phyloP scores from a whole-genome alignment of 2,888 invertebrate species.

The Drosophila cognata region DNA sequence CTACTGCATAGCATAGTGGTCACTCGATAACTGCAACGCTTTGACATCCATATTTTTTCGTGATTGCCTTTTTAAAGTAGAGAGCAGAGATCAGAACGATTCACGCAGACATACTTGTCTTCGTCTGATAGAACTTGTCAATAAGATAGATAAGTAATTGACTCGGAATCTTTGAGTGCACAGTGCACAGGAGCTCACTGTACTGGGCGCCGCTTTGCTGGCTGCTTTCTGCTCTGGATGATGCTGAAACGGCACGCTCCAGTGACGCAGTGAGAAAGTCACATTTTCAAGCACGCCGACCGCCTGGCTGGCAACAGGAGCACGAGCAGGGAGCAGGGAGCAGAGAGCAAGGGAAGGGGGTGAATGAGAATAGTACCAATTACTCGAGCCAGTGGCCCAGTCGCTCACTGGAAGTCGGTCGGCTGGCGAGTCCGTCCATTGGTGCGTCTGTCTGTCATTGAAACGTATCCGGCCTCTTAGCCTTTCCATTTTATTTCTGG shows the following conservation, averaged over 20 bases:
- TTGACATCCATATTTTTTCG: not conserved
- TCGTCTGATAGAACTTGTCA: not conserved
- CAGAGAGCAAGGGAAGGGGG: not conserved
- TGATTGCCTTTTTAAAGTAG: not conserved
- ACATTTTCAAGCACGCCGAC: slow-evolving; percentile 57
- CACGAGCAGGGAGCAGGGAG: not conserved
- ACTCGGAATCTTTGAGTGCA: not conserved
- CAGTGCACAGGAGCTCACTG: not conserved
- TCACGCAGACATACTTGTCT: not conserved
- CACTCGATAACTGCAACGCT: not conserved
- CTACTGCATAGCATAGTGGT: not conserved
- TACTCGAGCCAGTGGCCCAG: slow-evolving; percentile 72
- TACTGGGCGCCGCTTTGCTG: slow-evolving; percentile 8
- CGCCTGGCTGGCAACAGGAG: slow-evolving; percentile 35
- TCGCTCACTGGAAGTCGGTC: slow-evolving; percentile 24
- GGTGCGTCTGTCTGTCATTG: slow-evolving; percentile 57
- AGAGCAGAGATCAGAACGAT: not conserved
- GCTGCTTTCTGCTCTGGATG: slow-evolving; percentile 15
- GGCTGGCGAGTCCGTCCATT: not conserved
- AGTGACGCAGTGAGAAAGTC: slow-evolving; percentile 77
- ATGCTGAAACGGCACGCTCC: slow-evolving; percentile 57
- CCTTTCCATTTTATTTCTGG: slow-evolving; percentile 32
- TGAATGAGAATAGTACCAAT: slow-evolving; percentile 51
- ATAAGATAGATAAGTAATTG: not conserved
- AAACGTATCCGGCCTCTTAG: slow-evolving; percentile 66